Base-by-base conservation (phyloP, 2,888 invertebrate genomes). In the Arctia plantaginis region DNA sequence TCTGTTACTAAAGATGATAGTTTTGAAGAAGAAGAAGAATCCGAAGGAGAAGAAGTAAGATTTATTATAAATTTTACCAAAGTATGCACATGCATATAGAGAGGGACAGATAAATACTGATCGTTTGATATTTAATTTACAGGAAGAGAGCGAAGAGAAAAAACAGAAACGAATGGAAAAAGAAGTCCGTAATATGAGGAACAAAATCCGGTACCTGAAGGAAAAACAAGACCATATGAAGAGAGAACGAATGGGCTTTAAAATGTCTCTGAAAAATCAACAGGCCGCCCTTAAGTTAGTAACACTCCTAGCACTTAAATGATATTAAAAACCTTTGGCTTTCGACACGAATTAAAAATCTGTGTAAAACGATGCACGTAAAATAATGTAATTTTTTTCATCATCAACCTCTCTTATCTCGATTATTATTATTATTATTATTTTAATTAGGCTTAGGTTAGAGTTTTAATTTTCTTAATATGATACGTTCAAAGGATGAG, bases 201-300 rank as follows among this genome's bases (percentile, higher is more conserved):
- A 90, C 96, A 98, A 93, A 96, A 97, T 88, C 95, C 97, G 92
- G 94, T 97, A 91, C 93, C 96, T 87, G 96, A 97, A 91, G 92
- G 98, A 90, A 96, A 98, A 95, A 92, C 98, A 87, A 97, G 98
- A 95, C 93, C 97, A 97, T 78, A 98, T 98, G 85, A 97, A 97
- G 87, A 97, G 97, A 88, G 99, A 99, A 87, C 96, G 98, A 79
- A 96, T 97, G 87, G 98, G 97, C 23, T 96, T 98, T 73, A 98
- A 98, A 86, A 97, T 98, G 89, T 97, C 98, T 74, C 97, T 98
- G 89, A 98, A 98, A 87, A 98, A 98, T 88, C 97, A 98, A 90
- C 98, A 98, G 85, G 96, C 96, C 15, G 96, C 97, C 72, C 96
- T 98, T 72, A 97, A 97, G 97, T 97, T 75, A 90, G 91, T 90